These are phyloP conservation scores for Phalacrocorax aristotelis DNA, from an alignment of 2,113 vertebrate species.

Conservation along the genomic window DNA sequence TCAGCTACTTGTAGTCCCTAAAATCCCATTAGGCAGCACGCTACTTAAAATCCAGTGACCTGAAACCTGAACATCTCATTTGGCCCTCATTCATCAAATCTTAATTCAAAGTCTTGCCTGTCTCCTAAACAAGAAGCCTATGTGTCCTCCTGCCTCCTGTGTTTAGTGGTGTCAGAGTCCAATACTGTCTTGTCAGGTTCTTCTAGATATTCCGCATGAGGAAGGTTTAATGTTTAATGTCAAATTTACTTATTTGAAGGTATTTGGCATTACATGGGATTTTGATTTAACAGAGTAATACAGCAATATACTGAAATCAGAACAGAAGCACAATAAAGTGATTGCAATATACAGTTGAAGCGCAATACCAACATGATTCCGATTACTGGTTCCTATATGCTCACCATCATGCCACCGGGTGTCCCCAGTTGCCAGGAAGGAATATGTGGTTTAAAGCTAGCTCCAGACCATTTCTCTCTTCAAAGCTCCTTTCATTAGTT, in stretches of 20 bases:
- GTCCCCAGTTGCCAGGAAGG: neutral
- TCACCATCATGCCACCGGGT: fast-evolving
- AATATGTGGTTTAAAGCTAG: neutral
- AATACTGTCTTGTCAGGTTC: neutral
- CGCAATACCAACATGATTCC: neutral
- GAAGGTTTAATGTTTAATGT: neutral
- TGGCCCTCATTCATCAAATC: neutral
- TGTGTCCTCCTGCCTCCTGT: neutral
- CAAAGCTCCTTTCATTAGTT: neutral
- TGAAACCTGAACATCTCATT: neutral
- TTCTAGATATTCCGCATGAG: neutral
- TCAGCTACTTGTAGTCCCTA: fast-evolving
- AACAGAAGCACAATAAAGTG: neutral
- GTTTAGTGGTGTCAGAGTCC: neutral
- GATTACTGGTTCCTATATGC: neutral
- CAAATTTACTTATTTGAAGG: neutral
- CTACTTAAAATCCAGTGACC: neutral
- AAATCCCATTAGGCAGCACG: neutral
- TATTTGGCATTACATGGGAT: neutral
- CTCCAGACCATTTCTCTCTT: neutral
- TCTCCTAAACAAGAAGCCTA: neutral
- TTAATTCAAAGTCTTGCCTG: neutral
- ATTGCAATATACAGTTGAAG: neutral
- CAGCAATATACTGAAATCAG: neutral
- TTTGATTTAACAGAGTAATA: neutral